Base-by-base conservation (phyloP, 1,140 invertebrate genomes). In the Procambarus virginalis region DNA sequence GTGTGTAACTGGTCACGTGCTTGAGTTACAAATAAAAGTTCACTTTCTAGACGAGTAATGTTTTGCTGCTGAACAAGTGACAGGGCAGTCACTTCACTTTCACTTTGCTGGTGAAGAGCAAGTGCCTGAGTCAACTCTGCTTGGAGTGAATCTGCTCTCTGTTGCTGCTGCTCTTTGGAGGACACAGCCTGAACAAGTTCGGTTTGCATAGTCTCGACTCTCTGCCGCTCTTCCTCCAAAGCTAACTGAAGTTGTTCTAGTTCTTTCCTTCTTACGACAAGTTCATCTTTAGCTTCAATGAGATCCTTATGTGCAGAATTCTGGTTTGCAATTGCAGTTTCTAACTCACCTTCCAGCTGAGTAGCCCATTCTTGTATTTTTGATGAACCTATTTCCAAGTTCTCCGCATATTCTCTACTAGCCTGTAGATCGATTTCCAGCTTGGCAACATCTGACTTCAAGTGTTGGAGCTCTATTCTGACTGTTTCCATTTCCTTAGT, bases 271-370 rank as follows among this genome's bases (percentile, higher is more conserved):
- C 76, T 89, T 9, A 34, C 60, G 22, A 2, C 46, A 46, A 77
- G 60, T 64, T 84, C 81, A 3, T 81, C 81, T 78, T 68, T 87
- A 55, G 49, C 58, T n/a, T 45, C 64, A 68, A 45, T 34, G 9
- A 80, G 51, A n/a, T 86, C 84, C 20, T 51, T 81, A 1, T 51
- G 4, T 4, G 64, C 8, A 55, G 58, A 68, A 49, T 55, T 46
- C 5, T 76, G 64, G 22, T 81, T 58, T 12, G 17, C 9, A 12
- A 73, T 80, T 70, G 82, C 70, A 46, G 55, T 79, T 34, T 91
- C 85, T 46, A 87, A 73, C 17, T 91, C 88, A 70, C 34, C 51
- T 78, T 91, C 82, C 20, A 89, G n/a, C 45, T 89, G 20, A n/a
- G 58, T 84, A 49, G 75, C 80, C 75, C 75, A 84, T 79, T 89